Percentiles rank a stretch among this genome's conserved stretches.
These are phyloP conservation scores for Cephus spinipes DNA, from an alignment of 2,888 invertebrate genomes.

Conservation along the genomic window DNA sequence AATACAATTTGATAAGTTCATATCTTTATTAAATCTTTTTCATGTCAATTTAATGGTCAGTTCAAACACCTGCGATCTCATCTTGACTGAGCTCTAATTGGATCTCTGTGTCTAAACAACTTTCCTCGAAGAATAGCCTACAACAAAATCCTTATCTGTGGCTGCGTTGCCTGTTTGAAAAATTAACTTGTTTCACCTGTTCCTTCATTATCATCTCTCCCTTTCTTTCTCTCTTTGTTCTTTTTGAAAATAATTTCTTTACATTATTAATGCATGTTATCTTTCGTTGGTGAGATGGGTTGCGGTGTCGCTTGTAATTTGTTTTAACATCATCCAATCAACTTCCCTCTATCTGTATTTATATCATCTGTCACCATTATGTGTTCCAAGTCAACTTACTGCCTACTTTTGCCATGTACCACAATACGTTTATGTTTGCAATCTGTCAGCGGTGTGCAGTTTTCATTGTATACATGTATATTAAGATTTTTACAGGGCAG, in stretches of 20 bases:
- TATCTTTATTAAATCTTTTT: slow-evolving; percentile 12
- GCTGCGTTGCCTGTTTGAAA: not conserved
- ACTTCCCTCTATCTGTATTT: slow-evolving; percentile 27
- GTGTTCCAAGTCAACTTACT: slow-evolving; percentile 48
- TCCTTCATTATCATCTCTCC: not conserved
- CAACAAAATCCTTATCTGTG: not conserved
- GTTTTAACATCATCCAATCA: slow-evolving; percentile 35
- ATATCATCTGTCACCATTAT: slow-evolving; percentile 30
- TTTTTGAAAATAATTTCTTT: slow-evolving; percentile 15
- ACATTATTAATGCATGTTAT: slow-evolving; percentile 35
- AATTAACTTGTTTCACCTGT: not conserved
- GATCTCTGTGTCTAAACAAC: slow-evolving; percentile 25
- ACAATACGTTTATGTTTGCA: slow-evolving; percentile 9
- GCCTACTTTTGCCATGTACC: slow-evolving; percentile 60
- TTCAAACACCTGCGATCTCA: slow-evolving; percentile 14
- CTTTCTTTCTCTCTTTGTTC: not conserved
- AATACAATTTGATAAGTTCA: slow-evolving; percentile 17
- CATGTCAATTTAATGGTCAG: not conserved
- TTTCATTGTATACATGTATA: not conserved
- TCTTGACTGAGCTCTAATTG: slow-evolving; percentile 49
- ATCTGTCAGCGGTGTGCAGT: not conserved
- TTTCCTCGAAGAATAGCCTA: slow-evolving; percentile 32
- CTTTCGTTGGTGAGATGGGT: slow-evolving; percentile 18
- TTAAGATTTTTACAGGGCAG: not conserved
- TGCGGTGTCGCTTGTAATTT: slow-evolving; percentile 41